phyloP scores from a whole-genome alignment of 92 coral and sea anemone species.

The Phenganax marumi region DNA sequence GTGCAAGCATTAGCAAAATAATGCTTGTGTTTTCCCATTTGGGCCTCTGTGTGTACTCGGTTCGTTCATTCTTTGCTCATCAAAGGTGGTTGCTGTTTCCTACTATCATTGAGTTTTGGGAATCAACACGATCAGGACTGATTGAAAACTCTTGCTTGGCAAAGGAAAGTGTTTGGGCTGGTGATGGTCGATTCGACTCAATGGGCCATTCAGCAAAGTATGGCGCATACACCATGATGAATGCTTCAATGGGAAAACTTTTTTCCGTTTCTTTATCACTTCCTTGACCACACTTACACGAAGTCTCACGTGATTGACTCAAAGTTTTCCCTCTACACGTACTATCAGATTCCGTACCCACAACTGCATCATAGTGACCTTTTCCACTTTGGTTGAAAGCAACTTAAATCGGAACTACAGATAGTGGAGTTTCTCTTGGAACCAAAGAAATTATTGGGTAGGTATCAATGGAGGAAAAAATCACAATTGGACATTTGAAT shows the following conservation, averaged over 20 bases:
- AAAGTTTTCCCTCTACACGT: slow-evolving; percentile 1
- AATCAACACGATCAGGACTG: neutral
- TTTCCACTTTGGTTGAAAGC: slow-evolving; percentile 40
- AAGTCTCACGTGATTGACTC: slow-evolving; percentile 9
- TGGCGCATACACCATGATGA: slow-evolving; percentile 30
- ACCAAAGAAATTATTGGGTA: slow-evolving; percentile 48
- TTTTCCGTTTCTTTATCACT: slow-evolving; percentile 45
- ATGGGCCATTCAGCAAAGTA: slow-evolving; percentile 16
- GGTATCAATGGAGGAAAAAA: slow-evolving; percentile 30
- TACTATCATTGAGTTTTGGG: slow-evolving; percentile 2
- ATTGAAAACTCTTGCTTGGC: neutral
- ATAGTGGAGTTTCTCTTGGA: slow-evolving; percentile 12
- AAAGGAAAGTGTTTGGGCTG: slow-evolving; percentile 27
- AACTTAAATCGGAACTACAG: slow-evolving; percentile 38
- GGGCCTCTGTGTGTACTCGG: too few relatives aligned
- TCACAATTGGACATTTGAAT: slow-evolving; percentile 44
- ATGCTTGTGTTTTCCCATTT: too few relatives aligned
- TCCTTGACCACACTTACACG: slow-evolving; percentile 53
- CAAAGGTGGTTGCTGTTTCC: slow-evolving; percentile 19
- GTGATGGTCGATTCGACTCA: slow-evolving; percentile 38
- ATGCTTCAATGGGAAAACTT: slow-evolving; percentile 35
- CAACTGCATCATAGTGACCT: slow-evolving; percentile 51
- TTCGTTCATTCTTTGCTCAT: too few relatives aligned
- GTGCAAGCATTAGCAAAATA: too few relatives aligned
- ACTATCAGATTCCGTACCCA: neutral